phyloP scores from a whole-genome alignment of 2,888 invertebrate genomes.

The Drosophila rubida region DNA sequence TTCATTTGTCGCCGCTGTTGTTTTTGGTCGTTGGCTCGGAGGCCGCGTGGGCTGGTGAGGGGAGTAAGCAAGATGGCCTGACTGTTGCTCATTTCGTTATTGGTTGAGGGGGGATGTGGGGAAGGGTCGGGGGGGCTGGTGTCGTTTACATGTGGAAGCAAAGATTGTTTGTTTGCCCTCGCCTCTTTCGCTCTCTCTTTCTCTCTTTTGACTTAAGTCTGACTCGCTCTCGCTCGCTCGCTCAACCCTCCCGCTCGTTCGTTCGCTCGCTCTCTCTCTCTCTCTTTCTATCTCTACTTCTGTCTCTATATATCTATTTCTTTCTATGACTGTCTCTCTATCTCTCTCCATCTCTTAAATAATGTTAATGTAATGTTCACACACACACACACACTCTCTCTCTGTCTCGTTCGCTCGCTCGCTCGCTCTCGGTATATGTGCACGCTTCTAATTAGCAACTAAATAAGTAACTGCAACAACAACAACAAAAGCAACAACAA shows the following conservation, averaged over 20 bases:
- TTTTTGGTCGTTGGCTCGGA: not conserved
- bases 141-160: not conserved
- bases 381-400: slow-evolving; percentile 29
- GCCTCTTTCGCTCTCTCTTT: slow-evolving; percentile 28
- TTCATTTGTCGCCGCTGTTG: slow-evolving; percentile 9
- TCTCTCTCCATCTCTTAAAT: slow-evolving; percentile 29
- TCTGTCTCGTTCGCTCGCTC: slow-evolving; percentile 50
- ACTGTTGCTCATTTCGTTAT: not conserved
- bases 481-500: slow-evolving; percentile 16
- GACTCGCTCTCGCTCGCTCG: slow-evolving; percentile 58
- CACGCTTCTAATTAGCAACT: slow-evolving; percentile 62
- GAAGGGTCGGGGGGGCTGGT: slow-evolving; percentile 1
- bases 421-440: slow-evolving; percentile 64
- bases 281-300: slow-evolving; percentile 18
- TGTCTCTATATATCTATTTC: slow-evolving; percentile 8
- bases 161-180: slow-evolving; percentile 21
- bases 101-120: not conserved
- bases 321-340: slow-evolving; percentile 23
- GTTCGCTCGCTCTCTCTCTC: slow-evolving; percentile 25
- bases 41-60: slow-evolving; percentile 7
- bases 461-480: slow-evolving; percentile 29
- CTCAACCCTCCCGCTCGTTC: slow-evolving; percentile 47
- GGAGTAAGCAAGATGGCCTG: not conserved
- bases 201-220: slow-evolving; percentile 38
- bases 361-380: slow-evolving; percentile 45